Conservation (phyloP, 2,888 invertebrate species). For the Nomada goodeniana region DNA sequence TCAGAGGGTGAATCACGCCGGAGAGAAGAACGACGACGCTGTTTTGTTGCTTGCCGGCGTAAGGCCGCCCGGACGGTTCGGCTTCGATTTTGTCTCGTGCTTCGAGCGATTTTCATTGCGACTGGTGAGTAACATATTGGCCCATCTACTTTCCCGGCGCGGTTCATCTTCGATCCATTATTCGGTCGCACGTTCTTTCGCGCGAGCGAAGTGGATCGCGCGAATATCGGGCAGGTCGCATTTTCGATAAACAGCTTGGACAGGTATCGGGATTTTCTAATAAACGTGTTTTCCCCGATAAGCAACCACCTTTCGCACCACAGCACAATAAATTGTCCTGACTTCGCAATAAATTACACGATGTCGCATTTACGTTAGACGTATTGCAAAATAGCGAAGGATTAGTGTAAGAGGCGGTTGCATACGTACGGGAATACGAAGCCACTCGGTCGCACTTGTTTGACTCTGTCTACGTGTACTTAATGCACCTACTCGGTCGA, state of each 20-base stretch:
- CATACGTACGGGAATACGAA: constrained; percentile 20
- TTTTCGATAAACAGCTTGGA: too few relatives aligned
- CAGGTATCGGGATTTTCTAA: too few relatives aligned
- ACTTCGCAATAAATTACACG: constrained; percentile 12
- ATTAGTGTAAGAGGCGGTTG: constrained; percentile 15
- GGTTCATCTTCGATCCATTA: not conserved
- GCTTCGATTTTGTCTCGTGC: not conserved
- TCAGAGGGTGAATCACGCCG: too few relatives aligned
- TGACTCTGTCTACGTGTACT: not conserved
- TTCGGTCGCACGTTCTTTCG: too few relatives aligned
- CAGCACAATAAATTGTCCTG: not conserved
- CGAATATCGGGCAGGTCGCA: too few relatives aligned
- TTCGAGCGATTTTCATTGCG: not conserved
- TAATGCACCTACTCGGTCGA: not conserved
- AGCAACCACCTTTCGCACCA: not conserved
- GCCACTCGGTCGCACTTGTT: constrained; percentile 15
- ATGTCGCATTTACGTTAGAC: not conserved
- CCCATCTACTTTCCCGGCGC: not conserved
- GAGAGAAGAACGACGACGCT: not conserved
- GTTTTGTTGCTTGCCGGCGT: not conserved
- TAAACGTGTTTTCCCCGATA: not conserved
- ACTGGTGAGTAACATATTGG: constrained; percentile 10
- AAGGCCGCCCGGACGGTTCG: not conserved
- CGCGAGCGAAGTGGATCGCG: too few relatives aligned
- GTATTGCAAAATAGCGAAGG: constrained; percentile 20